Conservation (phyloP, 1,140 invertebrate genomes). For the Heliconius himera region DNA sequence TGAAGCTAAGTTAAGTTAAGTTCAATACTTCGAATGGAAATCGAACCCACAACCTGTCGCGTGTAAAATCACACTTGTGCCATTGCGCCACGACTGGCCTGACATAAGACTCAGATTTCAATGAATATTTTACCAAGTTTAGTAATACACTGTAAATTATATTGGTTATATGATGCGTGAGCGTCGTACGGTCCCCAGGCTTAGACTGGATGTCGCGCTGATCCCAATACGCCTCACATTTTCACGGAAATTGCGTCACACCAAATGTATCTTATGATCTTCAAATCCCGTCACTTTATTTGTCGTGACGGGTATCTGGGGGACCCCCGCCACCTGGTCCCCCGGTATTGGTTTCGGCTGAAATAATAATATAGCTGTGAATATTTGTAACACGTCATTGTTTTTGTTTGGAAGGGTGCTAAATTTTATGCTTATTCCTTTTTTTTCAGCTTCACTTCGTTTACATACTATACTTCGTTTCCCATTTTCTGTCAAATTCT, state of each 20-base stretch:
- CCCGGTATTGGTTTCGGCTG: neutral
- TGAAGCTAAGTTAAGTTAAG: too few species aligned
- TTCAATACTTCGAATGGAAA: too few species aligned
- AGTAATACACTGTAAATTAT: neutral
- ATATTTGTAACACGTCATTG: neutral
- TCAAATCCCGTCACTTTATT: constrained; percentile 45
- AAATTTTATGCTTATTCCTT: too few species aligned
- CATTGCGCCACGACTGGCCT: too few species aligned
- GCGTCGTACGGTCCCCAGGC: constrained; percentile 42
- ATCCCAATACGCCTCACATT: constrained; percentile 40
- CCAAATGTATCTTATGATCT: constrained; percentile 46
- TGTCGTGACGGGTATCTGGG: constrained; percentile 27
- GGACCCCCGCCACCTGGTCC: constrained; percentile 30
- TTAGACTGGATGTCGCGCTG: constrained; percentile 48
- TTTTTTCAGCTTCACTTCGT: too few species aligned
- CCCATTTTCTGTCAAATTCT: too few species aligned
- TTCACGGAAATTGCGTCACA: constrained; percentile 43
- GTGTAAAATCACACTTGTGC: too few species aligned
- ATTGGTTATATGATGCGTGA: constrained; percentile 46
- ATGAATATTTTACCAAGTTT: too few species aligned
- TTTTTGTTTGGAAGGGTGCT: neutral
- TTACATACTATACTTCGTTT: too few species aligned
- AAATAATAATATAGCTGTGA: neutral
- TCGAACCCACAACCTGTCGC: too few species aligned
- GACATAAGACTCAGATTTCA: too few species aligned